Evolutionary conservation across 2,797 vertebrate species (phyloP), one percentile per base, ranked within the genome.

Genomic region (Arctocebus calabarensis): DNA sequence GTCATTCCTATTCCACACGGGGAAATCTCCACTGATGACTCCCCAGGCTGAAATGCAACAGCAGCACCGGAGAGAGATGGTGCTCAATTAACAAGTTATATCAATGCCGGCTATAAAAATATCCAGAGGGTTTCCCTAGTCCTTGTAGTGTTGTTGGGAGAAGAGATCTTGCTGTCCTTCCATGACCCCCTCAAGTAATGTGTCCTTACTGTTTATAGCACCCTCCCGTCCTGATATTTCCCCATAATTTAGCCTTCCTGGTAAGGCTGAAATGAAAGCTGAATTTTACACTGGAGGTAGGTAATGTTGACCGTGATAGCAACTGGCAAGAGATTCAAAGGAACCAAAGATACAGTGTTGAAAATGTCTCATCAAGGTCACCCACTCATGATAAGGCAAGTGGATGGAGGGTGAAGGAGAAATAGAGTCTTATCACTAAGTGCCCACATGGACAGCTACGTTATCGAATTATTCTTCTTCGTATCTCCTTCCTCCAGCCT

Each of bases 291-390:
- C 22, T 23, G 23, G 85, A 91, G 87, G 79, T 92, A 88, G 84
- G 93, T 94, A 95, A 94, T 57, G 66, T 17, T 96, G 91, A 91
- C 87, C 88, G 73, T 68, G 90, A 97, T 13, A 89, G 71, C 79
- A 96, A 90, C 66, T 94, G 88, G 87, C 87, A 75, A 84, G 71
- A 91, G 81, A 97, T 90, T 85, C 88, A 96, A 88, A 94, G 57
- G 32, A 96, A 88, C 23, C 94, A 71, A 83, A 94, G 87, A 68
- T 3, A 59, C 59, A 70, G 74, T 66, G 64, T 7, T 94, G 68
- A 93, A 85, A 91, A 94, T 74, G 71, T 83, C 70, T 96, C 93
- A 87, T 84, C 87, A 94, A 91, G 89, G 92, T 96, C 94, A 84
- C 68, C 32, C 40, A 91, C 75, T 90, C 64, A 0, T 57, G 68